These are phyloP conservation scores for Premnoplex brunnescens DNA, from an alignment of 2,797 vertebrate genomes.

Conservation along the genomic window DNA sequence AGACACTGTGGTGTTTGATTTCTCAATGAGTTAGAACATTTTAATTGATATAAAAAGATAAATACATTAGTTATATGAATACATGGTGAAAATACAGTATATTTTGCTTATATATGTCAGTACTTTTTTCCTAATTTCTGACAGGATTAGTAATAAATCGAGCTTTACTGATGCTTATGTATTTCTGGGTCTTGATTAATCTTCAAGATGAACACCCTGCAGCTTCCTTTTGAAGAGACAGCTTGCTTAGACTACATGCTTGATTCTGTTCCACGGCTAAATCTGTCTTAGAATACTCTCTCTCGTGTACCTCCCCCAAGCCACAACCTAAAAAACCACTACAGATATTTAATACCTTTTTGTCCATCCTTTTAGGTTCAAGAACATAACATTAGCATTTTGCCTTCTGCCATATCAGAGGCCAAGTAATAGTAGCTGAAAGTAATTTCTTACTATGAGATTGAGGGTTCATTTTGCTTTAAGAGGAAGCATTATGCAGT, in stretches of 20 bases:
- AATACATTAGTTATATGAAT: neutral
- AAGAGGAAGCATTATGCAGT: neutral
- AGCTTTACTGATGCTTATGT: conserved; percentile 49
- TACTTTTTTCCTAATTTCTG: conserved; percentile 22
- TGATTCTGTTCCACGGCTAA: conserved; percentile 43
- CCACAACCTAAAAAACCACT: neutral
- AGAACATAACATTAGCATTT: neutral
- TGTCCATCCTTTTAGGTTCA: neutral
- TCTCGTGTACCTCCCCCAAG: neutral
- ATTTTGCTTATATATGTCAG: neutral
- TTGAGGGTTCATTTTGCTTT: neutral
- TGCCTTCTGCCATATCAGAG: neutral
- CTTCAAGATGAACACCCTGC: conserved; percentile 62
- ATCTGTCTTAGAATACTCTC: neutral
- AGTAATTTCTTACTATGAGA: neutral
- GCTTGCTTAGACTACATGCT: conserved; percentile 27
- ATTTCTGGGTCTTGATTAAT: conserved; percentile 64
- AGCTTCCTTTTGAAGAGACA: conserved; percentile 52
- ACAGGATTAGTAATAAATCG: conserved; percentile 52
- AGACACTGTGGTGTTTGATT: neutral
- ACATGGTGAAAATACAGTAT: neutral
- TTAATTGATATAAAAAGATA: neutral
- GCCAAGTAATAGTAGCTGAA: conserved; percentile 15
- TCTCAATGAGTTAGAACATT: neutral
- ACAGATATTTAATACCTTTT: conserved; percentile 9